Percentiles rank a stretch among this genome's conserved stretches.
Conservation (phyloP, 2,113 vertebrate species). For the Petroica traversi region DNA sequence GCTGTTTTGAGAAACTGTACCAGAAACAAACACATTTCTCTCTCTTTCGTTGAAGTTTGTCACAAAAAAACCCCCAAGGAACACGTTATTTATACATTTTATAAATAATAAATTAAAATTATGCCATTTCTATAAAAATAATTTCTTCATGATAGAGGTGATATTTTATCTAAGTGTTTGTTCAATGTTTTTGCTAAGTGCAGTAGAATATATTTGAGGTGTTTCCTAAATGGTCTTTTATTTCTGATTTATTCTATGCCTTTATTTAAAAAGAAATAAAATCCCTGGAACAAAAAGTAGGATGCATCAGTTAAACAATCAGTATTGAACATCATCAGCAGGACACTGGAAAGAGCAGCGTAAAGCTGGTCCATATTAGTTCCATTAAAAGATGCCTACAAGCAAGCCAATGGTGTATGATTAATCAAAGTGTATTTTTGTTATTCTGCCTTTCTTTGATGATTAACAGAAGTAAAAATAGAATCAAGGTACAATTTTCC, state of each 20-base stretch:
- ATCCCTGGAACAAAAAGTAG: neutral
- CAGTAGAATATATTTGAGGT: neutral
- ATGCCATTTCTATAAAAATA: neutral
- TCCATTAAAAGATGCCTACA: neutral
- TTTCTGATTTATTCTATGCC: neutral
- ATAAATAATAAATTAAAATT: neutral
- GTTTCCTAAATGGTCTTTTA: neutral
- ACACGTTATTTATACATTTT: neutral
- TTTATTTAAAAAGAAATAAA: neutral
- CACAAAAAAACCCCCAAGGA: neutral
- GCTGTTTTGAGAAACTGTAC: neutral
- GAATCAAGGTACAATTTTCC: neutral
- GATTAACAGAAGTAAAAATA: neutral
- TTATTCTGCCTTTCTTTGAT: neutral
- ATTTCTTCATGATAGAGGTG: neutral
- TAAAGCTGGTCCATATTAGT: neutral
- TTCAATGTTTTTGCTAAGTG: neutral
- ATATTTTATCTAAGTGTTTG: neutral
- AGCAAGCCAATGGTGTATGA: neutral
- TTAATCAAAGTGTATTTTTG: neutral
- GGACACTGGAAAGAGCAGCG: neutral
- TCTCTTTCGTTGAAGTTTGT: neutral
- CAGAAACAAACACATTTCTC: neutral
- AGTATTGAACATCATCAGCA: neutral
- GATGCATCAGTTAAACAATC: neutral